phyloP scores from a whole-genome alignment of 2,888 invertebrate genomes.

The Acleris laterana region DNA sequence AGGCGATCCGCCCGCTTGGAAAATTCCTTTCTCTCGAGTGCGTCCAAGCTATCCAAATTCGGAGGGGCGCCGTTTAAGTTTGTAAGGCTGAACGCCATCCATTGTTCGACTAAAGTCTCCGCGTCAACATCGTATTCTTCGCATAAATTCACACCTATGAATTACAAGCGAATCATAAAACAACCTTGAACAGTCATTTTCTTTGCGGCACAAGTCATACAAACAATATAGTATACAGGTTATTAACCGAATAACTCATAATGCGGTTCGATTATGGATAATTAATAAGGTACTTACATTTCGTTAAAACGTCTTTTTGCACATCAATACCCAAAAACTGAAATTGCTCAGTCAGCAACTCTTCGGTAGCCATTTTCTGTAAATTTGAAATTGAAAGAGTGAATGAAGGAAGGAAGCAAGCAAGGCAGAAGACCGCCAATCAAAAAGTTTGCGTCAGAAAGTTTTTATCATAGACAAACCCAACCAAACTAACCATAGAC shows the following conservation, averaged over 20 bases:
- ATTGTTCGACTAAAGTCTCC: conserved; percentile 89
- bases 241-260: conserved; percentile 17
- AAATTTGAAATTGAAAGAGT: conserved; percentile 57
- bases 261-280: conserved; percentile 15
- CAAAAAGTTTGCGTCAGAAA: conserved; percentile 54
- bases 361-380: conserved; percentile 83
- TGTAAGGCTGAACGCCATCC: conserved; percentile 90
- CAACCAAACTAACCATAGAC: conserved; percentile 30
- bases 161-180: conserved; percentile 64
- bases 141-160: conserved; percentile 86
- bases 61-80: conserved; percentile 86
- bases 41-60: conserved; percentile 82
- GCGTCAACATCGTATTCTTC: conserved; percentile 86
- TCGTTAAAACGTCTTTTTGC: conserved; percentile 79
- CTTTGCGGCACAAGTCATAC: conserved; percentile 50
- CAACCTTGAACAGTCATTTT: conserved; percentile 80
- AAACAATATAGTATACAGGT: conserved; percentile 44
- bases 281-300: conserved; percentile 74
- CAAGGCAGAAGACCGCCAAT: conserved; percentile 58
- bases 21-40: conserved; percentile 87
- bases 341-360: conserved; percentile 86
- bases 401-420: conserved; percentile 55
- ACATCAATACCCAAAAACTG: conserved; percentile 86
- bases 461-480: conserved; percentile 46
- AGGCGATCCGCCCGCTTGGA: conserved; percentile 72